Evolutionary conservation across 1,140 invertebrate species (phyloP), one percentile per base, ranked within the genome.

Genomic region (Melitaea cinxia): DNA sequence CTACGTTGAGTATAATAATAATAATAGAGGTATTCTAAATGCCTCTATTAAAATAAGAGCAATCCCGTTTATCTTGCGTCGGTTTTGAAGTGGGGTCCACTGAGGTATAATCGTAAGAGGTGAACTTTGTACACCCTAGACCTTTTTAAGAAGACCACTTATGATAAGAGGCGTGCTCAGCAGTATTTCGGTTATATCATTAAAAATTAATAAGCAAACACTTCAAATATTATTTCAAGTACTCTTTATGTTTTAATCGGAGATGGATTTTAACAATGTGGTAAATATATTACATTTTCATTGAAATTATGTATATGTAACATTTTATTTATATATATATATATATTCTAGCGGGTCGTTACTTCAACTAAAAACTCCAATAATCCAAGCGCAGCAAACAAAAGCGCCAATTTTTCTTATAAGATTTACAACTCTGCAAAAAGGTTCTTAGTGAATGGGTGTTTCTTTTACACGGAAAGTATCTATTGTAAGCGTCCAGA

Each of bases 101-200:
- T 64, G 65, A 67, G 69, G 65, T 72, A 72, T 68, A 68, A 68
- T 68, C 61, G 58, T 68, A 62, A 72, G 65, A 66, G 67, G 67
- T 59, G 68, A 72, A 72, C 70, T 72, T 68, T 68, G 65, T 72
- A 65, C 61, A 64, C 61, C 37, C 61, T 68, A 68, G 61, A 72
- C 70, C 70, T 72, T 72, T 72, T 72, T 68, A 58, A 72, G 70
- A 56, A 60, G 65, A 56, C 19, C 61, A 72, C 70, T 72, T 62
- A 62, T 26, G 47, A 28, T 72, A 58, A 72, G 70, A 53, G 58
- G 65, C 70, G 26, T 61, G 37, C 61, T 68, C 65, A 65, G 65
- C 61, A 35, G 49, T 58, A 64, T 68, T 72, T 72, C 47, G 65
- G 66, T 42, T 57, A 68, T 72, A 72, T 72, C 70, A 72, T 72